A percentile compares a stretch with the other conserved stretches of the same genome.
Conservation (phyloP, 2,888 invertebrate species). For the Drosophila macrospina region DNA sequence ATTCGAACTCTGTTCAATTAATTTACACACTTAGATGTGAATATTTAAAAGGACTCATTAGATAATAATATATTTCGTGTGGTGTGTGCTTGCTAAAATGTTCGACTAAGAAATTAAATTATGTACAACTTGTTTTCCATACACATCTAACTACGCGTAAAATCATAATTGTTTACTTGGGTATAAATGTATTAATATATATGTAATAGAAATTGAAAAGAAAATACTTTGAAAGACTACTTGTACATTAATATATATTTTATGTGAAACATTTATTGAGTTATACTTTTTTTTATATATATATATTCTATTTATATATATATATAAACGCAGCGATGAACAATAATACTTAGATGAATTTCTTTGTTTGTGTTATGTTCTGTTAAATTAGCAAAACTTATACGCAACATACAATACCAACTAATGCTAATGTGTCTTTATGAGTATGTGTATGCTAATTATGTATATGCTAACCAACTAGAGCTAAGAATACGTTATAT, state of each 20-base stretch:
- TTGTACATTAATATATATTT: conserved; percentile 51
- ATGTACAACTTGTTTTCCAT: conserved; percentile 15
- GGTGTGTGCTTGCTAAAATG: conserved; percentile 29
- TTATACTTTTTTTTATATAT: conserved; percentile 41
- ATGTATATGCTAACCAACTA: conserved; percentile 65
- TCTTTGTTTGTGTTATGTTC: conserved; percentile 27
- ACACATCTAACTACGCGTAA: conserved; percentile 49
- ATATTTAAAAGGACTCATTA: conserved; percentile 9
- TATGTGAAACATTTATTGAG: conserved; percentile 78
- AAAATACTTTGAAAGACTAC: conserved; percentile 58
- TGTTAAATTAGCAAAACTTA: conserved; percentile 42
- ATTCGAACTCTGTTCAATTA: conserved; percentile 22
- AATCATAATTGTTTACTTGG: conserved; percentile 24
- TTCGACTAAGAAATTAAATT: conserved; percentile 29
- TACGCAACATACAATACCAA: conserved; percentile 49
- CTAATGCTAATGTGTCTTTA: conserved; percentile 30
- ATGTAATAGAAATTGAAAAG: conserved; percentile 12
- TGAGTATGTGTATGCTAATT: conserved; percentile 46
- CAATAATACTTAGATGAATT: conserved; percentile 46
- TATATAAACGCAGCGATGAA: conserved; percentile 53
- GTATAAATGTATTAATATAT: conserved; percentile 33
- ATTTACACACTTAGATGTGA: conserved; percentile 36
- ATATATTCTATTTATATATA: conserved; percentile 7
- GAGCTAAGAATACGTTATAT: conserved; percentile 64
- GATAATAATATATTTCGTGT: background rate